Conservation (phyloP, 2,797 vertebrate genomes). For the Furcifer pardalis region DNA sequence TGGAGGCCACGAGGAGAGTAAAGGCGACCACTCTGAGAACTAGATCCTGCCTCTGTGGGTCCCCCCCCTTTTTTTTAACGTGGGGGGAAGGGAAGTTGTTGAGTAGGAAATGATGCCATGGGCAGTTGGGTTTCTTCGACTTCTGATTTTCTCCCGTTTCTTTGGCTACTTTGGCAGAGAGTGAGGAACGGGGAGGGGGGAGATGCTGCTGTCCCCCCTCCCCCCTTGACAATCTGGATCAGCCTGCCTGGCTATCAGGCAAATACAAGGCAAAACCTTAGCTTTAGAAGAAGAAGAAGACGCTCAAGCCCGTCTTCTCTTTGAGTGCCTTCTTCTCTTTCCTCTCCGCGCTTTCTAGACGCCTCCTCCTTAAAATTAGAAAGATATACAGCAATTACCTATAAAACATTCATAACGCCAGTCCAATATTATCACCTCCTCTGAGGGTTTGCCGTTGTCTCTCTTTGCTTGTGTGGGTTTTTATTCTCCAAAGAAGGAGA, state of each 20-base stretch:
- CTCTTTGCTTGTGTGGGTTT: conserved; percentile 16
- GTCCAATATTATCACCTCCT: conserved; percentile 65
- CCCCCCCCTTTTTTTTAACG: no score
- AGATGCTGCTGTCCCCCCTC: not conserved
- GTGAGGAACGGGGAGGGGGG: no score
- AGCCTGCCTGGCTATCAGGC: conserved; percentile 1
- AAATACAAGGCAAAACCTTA: not conserved
- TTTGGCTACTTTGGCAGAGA: no score
- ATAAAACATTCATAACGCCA: conserved; percentile 74
- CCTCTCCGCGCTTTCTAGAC: not conserved
- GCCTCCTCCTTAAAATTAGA: conserved; percentile 51
- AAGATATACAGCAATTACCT: conserved; percentile 73
- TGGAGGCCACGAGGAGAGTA: not conserved
- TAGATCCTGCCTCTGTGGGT: not conserved
- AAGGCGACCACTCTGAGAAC: not conserved
- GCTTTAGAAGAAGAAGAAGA: not conserved
- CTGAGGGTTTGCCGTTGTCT: conserved; percentile 60
- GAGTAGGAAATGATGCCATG: not conserved
- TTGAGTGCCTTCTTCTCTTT: not conserved
- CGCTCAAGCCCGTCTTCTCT: not conserved
- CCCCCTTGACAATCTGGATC: not conserved
- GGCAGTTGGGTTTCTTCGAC: no score
- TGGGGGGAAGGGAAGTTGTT: rapidly evolving
- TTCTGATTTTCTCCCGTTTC: no score
- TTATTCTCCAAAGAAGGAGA: not conserved